Evolutionary conservation across 1,140 invertebrate species (phyloP), one percentile per base, ranked within the genome.

Genomic region (Cardiocondyla obscurior): DNA sequence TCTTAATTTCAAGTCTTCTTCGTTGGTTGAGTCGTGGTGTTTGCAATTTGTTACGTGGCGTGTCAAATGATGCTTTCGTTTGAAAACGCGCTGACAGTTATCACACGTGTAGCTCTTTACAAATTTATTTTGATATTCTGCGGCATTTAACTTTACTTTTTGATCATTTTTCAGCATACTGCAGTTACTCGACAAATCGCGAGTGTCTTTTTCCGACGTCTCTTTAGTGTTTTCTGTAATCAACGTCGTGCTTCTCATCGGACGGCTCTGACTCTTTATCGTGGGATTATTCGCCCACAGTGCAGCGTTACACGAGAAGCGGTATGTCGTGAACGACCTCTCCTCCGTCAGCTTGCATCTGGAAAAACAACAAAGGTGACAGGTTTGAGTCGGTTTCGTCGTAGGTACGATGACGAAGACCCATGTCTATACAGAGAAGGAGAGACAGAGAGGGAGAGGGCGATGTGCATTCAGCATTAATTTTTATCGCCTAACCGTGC

Each of bases 291-390:
- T 81, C 28, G 57, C 1, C 36, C 65, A 39, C 22, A n/a, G 58
- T 69, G 58, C 30, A 55, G 60, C 28, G 39, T 5, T 58, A 67
- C 44, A 62, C 58, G 55, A 70, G 7, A 70, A 82, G 19, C 70
- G 67, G 39, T 64, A 87, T 51, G 74, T 42, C 28, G 51, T 42
- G 25, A 76, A 77, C 55, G 44, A 62, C 81, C 69, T 84, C 58
- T 86, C 60, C 65, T n/a, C 65, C 62, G 42, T 69, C 36, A 51
- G 82, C 74, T 64, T 60, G 57, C 36, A 88, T 70, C 89, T 90
- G 89, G 81, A 88, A 90, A 86, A 88, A 89, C 85, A 89, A 90
- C 60, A 90, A 88, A 86, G 69, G 82, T 67, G 82, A 77, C 58
- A 85, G 46, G 72, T 89, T 87, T 88, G 64, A 85, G 70, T 88